Conservation (phyloP, 2,888 invertebrate genomes). For the Tenodera sinensis region DNA sequence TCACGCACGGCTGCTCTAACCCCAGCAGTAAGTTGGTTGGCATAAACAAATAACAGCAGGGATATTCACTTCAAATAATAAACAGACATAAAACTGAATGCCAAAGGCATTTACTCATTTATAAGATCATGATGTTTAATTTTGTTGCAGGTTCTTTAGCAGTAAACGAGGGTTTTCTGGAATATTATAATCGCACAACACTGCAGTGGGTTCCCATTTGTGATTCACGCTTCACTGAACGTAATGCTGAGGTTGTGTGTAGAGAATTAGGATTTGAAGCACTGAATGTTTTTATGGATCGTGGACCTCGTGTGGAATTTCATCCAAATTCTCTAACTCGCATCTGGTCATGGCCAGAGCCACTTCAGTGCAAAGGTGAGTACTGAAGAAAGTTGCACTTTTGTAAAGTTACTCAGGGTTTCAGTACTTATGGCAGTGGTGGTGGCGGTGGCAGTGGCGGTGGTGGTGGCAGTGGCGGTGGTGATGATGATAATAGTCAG, state of each 20-base stretch:
- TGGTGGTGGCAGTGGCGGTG: no score
- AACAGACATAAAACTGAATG: background rate
- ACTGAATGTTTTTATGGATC: slow-evolving; percentile 82
- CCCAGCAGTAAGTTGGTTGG: no score
- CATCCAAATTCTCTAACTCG: slow-evolving; percentile 83
- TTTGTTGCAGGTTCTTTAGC: background rate
- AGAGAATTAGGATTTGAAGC: slow-evolving; percentile 86
- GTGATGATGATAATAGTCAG: no score
- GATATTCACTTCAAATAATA: background rate
- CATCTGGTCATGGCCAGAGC: slow-evolving; percentile 94
- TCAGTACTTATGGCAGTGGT: no score
- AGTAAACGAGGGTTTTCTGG: slow-evolving; percentile 77
- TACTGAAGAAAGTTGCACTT: background rate
- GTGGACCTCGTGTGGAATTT: slow-evolving; percentile 81
- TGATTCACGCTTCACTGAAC: slow-evolving; percentile 90
- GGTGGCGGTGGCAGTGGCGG: no score
- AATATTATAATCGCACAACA: slow-evolving; percentile 92
- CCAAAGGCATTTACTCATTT: no score
- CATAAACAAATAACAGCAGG: no score
- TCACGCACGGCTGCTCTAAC: no score
- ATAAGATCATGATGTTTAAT: background rate
- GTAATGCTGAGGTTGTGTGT: slow-evolving; percentile 96
- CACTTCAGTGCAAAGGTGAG: slow-evolving; percentile 60
- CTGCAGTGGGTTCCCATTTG: slow-evolving; percentile 96
- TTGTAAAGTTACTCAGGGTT: no score